Base-by-base conservation (phyloP, 2,797 vertebrate species). In the Chelon labrosus region DNA sequence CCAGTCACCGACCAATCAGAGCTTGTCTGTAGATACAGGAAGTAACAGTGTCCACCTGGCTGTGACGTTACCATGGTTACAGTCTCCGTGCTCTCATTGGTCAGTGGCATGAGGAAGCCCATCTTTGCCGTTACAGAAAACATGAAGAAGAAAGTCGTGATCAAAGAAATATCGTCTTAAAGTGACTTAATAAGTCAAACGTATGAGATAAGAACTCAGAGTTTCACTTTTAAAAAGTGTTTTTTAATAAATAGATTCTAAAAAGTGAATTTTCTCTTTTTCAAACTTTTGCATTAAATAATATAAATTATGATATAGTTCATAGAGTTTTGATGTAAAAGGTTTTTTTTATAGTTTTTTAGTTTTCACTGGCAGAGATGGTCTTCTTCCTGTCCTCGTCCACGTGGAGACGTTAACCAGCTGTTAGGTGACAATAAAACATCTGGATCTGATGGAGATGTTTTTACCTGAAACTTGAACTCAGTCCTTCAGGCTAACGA, bases 371-470 rank as follows among this genome's bases (percentile, higher is more conserved):
- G 31, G 31, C 31, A 31, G 31, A 31, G 31, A 31, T 31, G 31
- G 5, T 31, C 31, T 31, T 31, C 7, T 7, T 31, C 31, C 31
- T 31, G 22, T 22, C 22, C 22, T 22, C 22, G 22, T 22, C 22
- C 22, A 22, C 3, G 22, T 22, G 22, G 22, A 22, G 22, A 3
- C 22, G 22, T 22, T 22, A 22, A 22, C 22, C 22, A 3, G 3
- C n/a, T 22, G 22, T 22, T 22, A 22, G 22, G 3, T 22, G 22
- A 22, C 31, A 27, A 5, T 27, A 4, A 19, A 50, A 11, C 19
- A 50, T 19, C 11, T 50, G 65, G 53, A 38, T 67, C 65, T 68
- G 65, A 68, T 50, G 65, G 65, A 68, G 54, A 58, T 17, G 6
- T 1, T 16, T 44, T 42, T 14, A 42, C 14, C 41, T 42, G 2